Evolutionary conservation across 1,140 invertebrate genomes (phyloP).

Genomic region (Glossosoma conforme): DNA sequence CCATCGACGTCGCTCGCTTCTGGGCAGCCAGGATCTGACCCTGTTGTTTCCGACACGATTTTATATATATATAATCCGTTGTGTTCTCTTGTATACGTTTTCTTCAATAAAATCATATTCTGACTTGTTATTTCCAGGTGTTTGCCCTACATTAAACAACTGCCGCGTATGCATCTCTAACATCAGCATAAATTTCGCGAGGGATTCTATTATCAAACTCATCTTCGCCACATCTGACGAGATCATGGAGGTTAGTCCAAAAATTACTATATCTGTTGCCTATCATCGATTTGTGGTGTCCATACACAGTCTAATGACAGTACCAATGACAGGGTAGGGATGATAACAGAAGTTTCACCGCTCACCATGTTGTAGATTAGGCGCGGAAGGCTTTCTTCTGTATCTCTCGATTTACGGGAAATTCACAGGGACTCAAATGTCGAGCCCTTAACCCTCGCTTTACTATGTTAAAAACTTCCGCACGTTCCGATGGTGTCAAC

Average conservation of each 20-base stretch:
- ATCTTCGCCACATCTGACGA: slow-evolving; percentile 44
- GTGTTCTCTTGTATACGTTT: background rate
- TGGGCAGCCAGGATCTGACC: background rate
- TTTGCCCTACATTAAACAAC: slow-evolving; percentile 45
- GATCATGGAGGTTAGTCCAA: slow-evolving; percentile 37
- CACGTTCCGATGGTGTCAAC: no score
- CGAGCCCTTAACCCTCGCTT: no score
- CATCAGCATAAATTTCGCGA: slow-evolving; percentile 39
- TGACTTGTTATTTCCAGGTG: slow-evolving; percentile 30
- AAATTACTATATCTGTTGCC: background rate
- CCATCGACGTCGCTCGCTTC: background rate
- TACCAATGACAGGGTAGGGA: no score
- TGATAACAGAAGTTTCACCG: no score
- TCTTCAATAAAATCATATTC: background rate
- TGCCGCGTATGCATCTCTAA: slow-evolving; percentile 45
- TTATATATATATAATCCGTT: background rate
- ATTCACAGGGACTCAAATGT: no score
- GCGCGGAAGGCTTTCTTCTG: no score
- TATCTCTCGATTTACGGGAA: no score
- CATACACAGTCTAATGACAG: no score
- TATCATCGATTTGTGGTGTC: no score
- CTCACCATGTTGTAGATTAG: no score
- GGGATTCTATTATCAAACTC: slow-evolving; percentile 41
- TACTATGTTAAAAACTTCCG: no score
- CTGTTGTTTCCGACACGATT: background rate